Base-by-base conservation (phyloP, 2,113 vertebrate genomes). In the Catharus fuscescens region DNA sequence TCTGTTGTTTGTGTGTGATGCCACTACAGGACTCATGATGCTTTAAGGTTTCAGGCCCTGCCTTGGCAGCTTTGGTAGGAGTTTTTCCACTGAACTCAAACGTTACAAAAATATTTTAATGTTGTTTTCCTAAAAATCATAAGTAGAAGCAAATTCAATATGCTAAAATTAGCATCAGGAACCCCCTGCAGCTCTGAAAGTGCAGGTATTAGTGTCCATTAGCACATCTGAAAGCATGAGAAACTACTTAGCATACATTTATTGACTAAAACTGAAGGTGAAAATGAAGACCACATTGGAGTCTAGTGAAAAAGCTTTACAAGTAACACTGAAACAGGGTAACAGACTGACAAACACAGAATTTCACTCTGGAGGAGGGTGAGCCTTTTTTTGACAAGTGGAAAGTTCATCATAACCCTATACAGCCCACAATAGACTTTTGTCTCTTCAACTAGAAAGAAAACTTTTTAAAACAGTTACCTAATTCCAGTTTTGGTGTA, bases 161-260 rank as follows among this genome's bases (percentile, higher is more conserved):
- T 53, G 56, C 57, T 69, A 54, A 67, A 91, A 86, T 9, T 45
- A 32, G 52, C 47, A 92, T 72, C 40, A 81, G 71, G 45, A 87
- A 42, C 56, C 21, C 52, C 95, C 95, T 57, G 70, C 65, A 87
- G 93, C 66, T 95, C 80, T 83, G 8, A 42, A 94, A 91, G 78
- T 69, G 54, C 62, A 86, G 59, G 34, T 59, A 89, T 91, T 90
- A 80, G 50, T 29, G 59, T 77, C 78, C 89, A 91, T 91, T 95
- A 96, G 62, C 84, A 86, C 26, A 53, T 48, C 81, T 79, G 61
- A 28, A 89, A 91, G 24, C 47, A 95, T 45, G 72, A 64, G 70
- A 85, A 87, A 87, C 16, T 66, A 85, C 73, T 95, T 62, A 85
- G 62, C 40, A 80, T 82, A 70, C 60, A 90, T 91, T 86, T 80